Evolutionary conservation across 2,888 invertebrate genomes (phyloP), one percentile per base, ranked within the genome.

Genomic region (Plebejus melissa): DNA sequence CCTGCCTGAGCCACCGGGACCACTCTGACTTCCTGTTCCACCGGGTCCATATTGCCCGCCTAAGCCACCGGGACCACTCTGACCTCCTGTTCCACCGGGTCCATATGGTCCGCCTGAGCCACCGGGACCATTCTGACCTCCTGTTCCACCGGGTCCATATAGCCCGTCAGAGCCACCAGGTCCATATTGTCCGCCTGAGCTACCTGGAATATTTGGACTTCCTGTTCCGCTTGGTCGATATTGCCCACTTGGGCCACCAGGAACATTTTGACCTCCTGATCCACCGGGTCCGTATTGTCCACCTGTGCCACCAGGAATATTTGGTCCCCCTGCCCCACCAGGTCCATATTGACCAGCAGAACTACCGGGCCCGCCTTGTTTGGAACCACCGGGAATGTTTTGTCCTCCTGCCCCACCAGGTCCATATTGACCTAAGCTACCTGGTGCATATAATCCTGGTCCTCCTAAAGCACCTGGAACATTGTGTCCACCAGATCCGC

Each of bases 81-180:
- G 77, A 22, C 75, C 78, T 71, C 78, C 79, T 36, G 78, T 78
- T 22, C 76, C 54, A 0, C 54, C 75, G 0, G 69, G 77, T 6
- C 72, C 76, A 58, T 77, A 76, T 74, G 76, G 78, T 38, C 77
- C 80, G 5, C 69, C 77, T 11, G 75, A 58, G 11, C 77, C 78
- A 3, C 74, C 74, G 69, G 74, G 54, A 9, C 60, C 76, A 57
- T 57, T 58, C n/a, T 69, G 60, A 57, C 74, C 71, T 50, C 77
- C 78, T n/a, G 76, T 75, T 54, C 71, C 76, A 1, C 77, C 75
- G 32, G 78, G 57, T 3, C 79, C 79, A 46, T 71, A 71, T 7
- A 78, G 77, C 3, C 76, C 77, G 54, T 77, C 74, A 41, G 71
- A 70, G 74, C 77, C 69, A 5, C 22, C 72, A 41, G 74, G 38